A percentile compares a stretch with the other conserved stretches of the same genome.
Conservation (phyloP, 37 sponge, comb jelly and placozoan species). For the Agelas oroides region DNA sequence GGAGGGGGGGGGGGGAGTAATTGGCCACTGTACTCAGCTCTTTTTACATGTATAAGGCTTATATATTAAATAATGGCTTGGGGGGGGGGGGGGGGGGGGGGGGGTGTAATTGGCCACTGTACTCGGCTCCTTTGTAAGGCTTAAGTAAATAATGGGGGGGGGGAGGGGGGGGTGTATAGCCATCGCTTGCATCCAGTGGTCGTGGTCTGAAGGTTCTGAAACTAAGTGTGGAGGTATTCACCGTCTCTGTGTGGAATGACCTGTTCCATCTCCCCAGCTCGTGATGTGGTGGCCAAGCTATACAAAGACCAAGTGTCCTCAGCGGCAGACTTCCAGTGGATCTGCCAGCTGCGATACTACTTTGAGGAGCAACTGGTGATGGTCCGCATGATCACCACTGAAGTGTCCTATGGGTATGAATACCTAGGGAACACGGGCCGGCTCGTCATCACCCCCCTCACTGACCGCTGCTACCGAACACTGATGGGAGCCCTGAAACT, state of each 20-base stretch:
- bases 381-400: conserved; percentile 98
- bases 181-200: too few relatives aligned
- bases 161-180: too few relatives aligned
- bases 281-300: conserved; percentile 94
- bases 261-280: conserved; percentile 55
- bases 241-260: too few relatives aligned
- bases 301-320: conserved; percentile 67
- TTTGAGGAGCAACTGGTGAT: conserved; percentile 79
- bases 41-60: background rate
- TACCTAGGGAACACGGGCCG: conserved; percentile 98
- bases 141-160: too few relatives aligned
- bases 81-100: background rate
- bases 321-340: conserved; percentile 96
- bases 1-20: background rate
- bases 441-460: conserved; percentile 97
- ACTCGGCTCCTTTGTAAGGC: too few relatives aligned
- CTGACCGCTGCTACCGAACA: conserved; percentile 97
- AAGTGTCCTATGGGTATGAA: conserved; percentile 96
- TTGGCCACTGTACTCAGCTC: background rate
- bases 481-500: conserved; percentile 98
- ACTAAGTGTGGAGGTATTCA: too few relatives aligned
- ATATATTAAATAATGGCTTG: too few relatives aligned
- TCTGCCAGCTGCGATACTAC: conserved; percentile 98
- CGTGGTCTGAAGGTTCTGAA: too few relatives aligned
- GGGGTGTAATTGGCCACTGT: background rate